Base-by-base conservation (phyloP, 2,797 vertebrate genomes). In the Anomalospiza imberbis region DNA sequence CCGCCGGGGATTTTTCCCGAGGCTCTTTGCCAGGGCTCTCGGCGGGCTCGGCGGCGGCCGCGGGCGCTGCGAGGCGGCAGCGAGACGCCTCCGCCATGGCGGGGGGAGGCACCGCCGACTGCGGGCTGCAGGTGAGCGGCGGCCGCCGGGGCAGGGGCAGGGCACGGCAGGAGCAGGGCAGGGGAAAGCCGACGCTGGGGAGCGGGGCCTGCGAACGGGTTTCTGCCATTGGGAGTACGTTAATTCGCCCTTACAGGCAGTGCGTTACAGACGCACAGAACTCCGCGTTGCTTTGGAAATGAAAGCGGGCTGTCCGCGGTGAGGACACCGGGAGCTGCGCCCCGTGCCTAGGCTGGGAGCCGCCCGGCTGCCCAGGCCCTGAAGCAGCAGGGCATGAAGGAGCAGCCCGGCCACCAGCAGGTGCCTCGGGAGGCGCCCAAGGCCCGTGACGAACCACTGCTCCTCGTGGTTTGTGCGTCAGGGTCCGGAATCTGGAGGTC, bases 361-460 rank as follows among this genome's bases (percentile, higher is more conserved):
- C n/a, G 19, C 54, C 18, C 0, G 32, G 6, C 18, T 7, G 10
- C 7, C 25, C 22, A 4, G 44, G 4, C 7, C 31, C 34, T 13
- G 19, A 15, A n/a, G n/a, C 25, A 8, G 65, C 34, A 8, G 15
- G 15, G 62, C n/a, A 15, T 3, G 2, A 4, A 28, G 40, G 24
- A 7, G 13, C 47, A 2, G 60, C 66, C 24, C 2, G 34, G 31
- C 48, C 51, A 1, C 1, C 45, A 4, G 65, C 70, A 5, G 9
- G 20, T 26, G 82, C 55, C 32, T 20, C 8, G 17, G 63, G 22
- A 6, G 4, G 36, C 16, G 36, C 11, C 1, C 2, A 0, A 8
- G 10, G 3, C 6, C 45, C 6, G 0, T 1, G 47, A 5, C 16
- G 5, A 3, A 3, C 36, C 29, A 0, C 22, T 15, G 40, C 19